Percentiles rank a stretch among this genome's conserved stretches.
These are phyloP conservation scores for Caenorhabditis brenneri DNA, from an alignment of 1,140 invertebrate species.

Conservation along the genomic window DNA sequence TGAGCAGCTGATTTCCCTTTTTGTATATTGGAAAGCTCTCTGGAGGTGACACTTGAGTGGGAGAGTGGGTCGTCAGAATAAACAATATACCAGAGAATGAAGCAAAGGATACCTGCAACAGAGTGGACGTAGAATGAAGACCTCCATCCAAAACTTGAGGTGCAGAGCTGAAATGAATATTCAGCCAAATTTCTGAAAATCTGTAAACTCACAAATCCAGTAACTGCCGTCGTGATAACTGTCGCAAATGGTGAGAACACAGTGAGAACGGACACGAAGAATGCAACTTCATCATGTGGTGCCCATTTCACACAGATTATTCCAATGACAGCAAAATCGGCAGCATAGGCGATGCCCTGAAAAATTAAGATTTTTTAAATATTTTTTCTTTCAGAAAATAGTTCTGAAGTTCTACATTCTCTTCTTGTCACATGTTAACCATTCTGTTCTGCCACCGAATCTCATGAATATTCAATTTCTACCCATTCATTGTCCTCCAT, in stretches of 20 bases:
- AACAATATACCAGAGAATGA: conserved; percentile 30
- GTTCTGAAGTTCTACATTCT: no score
- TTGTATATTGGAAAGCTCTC: conserved; percentile 40
- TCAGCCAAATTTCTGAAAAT: not conserved
- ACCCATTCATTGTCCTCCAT: not conserved
- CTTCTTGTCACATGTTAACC: no score
- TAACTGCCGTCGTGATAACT: conserved; percentile 27
- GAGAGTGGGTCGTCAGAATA: conserved; percentile 45
- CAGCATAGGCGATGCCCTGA: conserved; percentile 51
- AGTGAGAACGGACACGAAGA: conserved; percentile 46
- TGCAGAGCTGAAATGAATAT: conserved; percentile 18
- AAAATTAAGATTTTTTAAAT: no score
- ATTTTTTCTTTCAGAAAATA: no score
- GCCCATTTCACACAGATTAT: conserved; percentile 51
- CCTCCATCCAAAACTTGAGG: conserved; percentile 40
- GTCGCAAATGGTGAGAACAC: conserved; percentile 39
- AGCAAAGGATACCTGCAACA: not conserved
- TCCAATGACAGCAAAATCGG: conserved; percentile 52
- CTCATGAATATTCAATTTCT: not conserved
- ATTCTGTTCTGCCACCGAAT: no score
- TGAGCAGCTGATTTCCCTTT: conserved; percentile 44
- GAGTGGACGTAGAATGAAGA: conserved; percentile 44
- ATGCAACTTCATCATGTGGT: conserved; percentile 48
- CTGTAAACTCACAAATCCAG: conserved; percentile 31
- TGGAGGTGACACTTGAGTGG: conserved; percentile 20